Percentiles rank a stretch among this genome's conserved stretches.
These are phyloP conservation scores for Euwallacea similis DNA, from an alignment of 1,140 invertebrate genomes.

Conservation along the genomic window DNA sequence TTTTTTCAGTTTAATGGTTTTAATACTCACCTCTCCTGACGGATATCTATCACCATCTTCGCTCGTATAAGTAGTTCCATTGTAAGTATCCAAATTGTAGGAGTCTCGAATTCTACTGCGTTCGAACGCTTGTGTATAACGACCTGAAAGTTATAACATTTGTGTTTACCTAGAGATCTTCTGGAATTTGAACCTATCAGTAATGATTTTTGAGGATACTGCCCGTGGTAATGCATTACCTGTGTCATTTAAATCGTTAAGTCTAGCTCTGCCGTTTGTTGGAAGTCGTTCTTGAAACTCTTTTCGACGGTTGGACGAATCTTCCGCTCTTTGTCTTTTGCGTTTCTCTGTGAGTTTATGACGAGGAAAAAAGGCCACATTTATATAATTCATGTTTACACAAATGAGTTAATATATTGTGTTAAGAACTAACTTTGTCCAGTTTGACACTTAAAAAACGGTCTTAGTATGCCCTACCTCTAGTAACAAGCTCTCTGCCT, in stretches of 20 bases:
- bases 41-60: conserved; percentile 58
- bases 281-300: conserved; percentile 70
- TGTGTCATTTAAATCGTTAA: conserved; percentile 59
- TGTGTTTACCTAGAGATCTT: background rate
- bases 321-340: conserved; percentile 76
- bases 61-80: conserved; percentile 56
- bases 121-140: conserved; percentile 40
- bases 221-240: conserved; percentile 45
- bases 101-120: conserved; percentile 42
- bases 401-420: too few relatives aligned
- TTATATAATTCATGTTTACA: too few relatives aligned
- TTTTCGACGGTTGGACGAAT: conserved; percentile 70
- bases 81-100: conserved; percentile 65
- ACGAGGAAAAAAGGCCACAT: background rate
- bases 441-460: too few relatives aligned
- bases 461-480: conserved; percentile 60
- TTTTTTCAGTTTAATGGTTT: background rate
- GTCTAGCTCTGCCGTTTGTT: conserved; percentile 58
- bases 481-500: conserved; percentile 84
- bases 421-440: too few relatives aligned
- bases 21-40: conserved; percentile 46
- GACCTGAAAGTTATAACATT: conserved; percentile 29
- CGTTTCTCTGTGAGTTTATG: conserved; percentile 66
- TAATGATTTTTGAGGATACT: background rate
- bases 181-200: too few relatives aligned